A percentile compares a stretch with the other conserved stretches of the same genome.
phyloP scores from a whole-genome alignment of 2,888 invertebrate species.

The Mesorhabditis spiculigera region DNA sequence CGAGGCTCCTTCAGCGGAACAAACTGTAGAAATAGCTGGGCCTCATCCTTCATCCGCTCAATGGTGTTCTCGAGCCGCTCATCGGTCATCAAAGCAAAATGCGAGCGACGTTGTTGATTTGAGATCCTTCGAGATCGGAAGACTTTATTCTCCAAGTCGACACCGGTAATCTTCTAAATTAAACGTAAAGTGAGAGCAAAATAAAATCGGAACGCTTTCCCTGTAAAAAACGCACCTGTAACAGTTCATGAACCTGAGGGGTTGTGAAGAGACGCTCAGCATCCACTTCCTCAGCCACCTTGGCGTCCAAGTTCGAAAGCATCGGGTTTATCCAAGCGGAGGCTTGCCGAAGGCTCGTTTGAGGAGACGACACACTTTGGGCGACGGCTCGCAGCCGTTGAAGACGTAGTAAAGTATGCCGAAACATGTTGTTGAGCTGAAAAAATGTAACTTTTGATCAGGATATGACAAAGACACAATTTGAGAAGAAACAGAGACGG shows the following conservation, averaged over 20 bases:
- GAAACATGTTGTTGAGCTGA: no score
- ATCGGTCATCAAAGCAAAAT: constrained; percentile 58
- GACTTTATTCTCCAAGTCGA: constrained; percentile 48
- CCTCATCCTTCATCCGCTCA: constrained; percentile 44
- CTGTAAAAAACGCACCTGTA: no score
- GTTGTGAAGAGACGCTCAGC: neutral
- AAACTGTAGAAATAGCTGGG: constrained; percentile 46
- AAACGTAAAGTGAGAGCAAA: no score
- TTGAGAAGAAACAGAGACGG: no score
- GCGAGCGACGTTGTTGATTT: constrained; percentile 41
- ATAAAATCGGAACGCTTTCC: no score
- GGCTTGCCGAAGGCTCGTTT: neutral
- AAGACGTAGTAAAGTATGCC: neutral
- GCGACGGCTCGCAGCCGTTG: neutral
- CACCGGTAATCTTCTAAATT: constrained; percentile 34
- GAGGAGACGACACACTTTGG: neutral
- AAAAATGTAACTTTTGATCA: no score
- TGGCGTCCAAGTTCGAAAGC: neutral
- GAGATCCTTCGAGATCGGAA: constrained; percentile 43
- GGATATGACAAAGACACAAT: no score
- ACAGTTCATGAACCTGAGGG: neutral
- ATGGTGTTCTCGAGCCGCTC: constrained; percentile 49
- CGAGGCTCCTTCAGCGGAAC: constrained; percentile 56
- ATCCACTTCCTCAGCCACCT: neutral
- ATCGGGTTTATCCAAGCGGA: constrained; percentile 2